Evolutionary conservation across 2,888 invertebrate genomes (phyloP), one percentile per base, ranked within the genome.

Genomic region (Halictus ligatus): DNA sequence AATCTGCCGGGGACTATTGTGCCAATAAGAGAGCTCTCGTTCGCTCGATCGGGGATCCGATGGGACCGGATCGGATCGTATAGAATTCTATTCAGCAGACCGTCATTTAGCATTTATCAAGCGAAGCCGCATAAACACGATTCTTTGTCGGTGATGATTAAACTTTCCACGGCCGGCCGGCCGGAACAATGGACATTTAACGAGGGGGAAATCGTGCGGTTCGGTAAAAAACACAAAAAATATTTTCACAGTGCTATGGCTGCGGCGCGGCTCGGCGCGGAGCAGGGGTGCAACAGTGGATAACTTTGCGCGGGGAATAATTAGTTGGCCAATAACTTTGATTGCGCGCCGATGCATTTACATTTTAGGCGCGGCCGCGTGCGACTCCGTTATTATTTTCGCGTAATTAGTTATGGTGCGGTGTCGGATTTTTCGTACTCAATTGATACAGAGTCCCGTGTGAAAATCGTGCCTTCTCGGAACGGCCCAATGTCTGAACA

Each of bases 301-400:
- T 46, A 75, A 80, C 75, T 46, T 75, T 71, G 15, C 69, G 60
- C 67, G 21, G 21, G 40, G n/a, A 69, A 40, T 69, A 69, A 69
- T 69, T 69, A 69, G 69, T 69, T 21, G 40, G 69, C 21, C 40
- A 69, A 69, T 69, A 69, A 69, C 40, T 78, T 78, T 69, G 74
- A 64, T 71, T 69, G 46, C 74, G 46, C 50, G 67, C 64, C 50
- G 67, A 67, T 67, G 21, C 50, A 50, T 75, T 75, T 80, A 67
- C 80, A 80, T 50, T 80, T 15, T 48, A 48, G 58, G 54, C 25
- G 78, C 15, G 25, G 15, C 1, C n/a, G 29, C 64, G 15, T 2
- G 76, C 58, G 48, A n/a, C 67, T 50, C 40, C 50, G 69, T 77
- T 50, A 48, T 80, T 80, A 48, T 75, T 50, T 46, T 48, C 40